A percentile compares a stretch with the other conserved stretches of the same genome.
These are phyloP conservation scores for Listronotus oregonensis DNA, from an alignment of 1,140 invertebrate genomes.

Conservation along the genomic window DNA sequence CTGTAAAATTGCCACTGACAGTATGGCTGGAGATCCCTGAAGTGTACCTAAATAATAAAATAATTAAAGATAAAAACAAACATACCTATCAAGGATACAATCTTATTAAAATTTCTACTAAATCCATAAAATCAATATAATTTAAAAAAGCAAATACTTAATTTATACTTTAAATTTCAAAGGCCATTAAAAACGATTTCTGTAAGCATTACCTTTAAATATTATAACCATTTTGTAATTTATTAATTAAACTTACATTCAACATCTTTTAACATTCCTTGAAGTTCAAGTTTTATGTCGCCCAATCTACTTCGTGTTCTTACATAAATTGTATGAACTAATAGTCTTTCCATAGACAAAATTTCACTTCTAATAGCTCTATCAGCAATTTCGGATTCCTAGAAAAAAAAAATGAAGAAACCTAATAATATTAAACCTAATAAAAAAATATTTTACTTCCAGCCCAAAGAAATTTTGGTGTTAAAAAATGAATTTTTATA, in stretches of 20 bases:
- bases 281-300: constrained; percentile 82
- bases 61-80: constrained; percentile 1
- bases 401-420: constrained; percentile 18
- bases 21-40: constrained; percentile 85
- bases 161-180: too few species aligned
- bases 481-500: too few species aligned
- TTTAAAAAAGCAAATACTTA: too few species aligned
- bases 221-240: too few species aligned
- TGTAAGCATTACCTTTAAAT: too few species aligned
- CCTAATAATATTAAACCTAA: neutral
- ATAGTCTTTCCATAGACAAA: constrained; percentile 89
- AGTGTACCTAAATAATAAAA: constrained; percentile 61
- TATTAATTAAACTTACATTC: constrained; percentile 64
- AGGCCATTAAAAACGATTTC: too few species aligned
- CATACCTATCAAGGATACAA: too few species aligned
- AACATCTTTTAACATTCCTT: constrained; percentile 72
- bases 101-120: too few species aligned
- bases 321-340: constrained; percentile 98
- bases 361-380: constrained; percentile 83
- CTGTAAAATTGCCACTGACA: constrained; percentile 85
- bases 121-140: neutral
- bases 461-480: neutral
- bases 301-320: constrained; percentile 80
- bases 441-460: neutral
- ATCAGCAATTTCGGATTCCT: constrained; percentile 77